Conservation (phyloP, 2,888 invertebrate genomes). For the Philhelius pedissequus region DNA sequence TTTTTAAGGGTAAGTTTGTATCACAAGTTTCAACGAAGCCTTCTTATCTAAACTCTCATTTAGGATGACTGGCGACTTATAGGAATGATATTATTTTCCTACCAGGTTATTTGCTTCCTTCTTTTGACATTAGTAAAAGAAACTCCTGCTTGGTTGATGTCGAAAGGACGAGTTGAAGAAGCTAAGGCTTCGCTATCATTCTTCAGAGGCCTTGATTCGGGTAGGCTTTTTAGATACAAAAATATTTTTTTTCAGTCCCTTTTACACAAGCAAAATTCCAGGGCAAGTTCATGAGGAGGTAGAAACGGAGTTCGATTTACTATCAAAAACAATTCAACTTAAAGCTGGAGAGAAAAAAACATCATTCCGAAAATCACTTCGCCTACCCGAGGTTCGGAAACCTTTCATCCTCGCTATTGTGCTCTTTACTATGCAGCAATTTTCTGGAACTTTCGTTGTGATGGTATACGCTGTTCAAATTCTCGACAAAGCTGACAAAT, state of each 20-base stretch:
- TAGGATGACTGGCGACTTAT: slow-evolving; percentile 76
- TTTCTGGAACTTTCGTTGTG: slow-evolving; percentile 86
- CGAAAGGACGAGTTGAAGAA: slow-evolving; percentile 81
- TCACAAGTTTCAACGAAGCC: too few species aligned
- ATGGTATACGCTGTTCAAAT: slow-evolving; percentile 86
- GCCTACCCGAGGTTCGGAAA: slow-evolving; percentile 77
- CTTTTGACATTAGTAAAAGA: slow-evolving; percentile 82
- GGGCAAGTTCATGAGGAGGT: slow-evolving; percentile 74
- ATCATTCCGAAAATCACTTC: slow-evolving; percentile 72
- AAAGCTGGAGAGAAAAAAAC: slow-evolving; percentile 71
- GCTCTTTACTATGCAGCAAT: slow-evolving; percentile 84
- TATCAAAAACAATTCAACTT: slow-evolving; percentile 73
- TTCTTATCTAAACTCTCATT: not conserved
- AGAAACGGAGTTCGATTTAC: slow-evolving; percentile 72
- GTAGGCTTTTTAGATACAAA: not conserved
- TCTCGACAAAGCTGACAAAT: slow-evolving; percentile 82
- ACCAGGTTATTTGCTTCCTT: slow-evolving; percentile 75
- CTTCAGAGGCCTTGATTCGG: slow-evolving; percentile 81
- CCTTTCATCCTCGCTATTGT: slow-evolving; percentile 80
- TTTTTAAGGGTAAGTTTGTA: slow-evolving; percentile 73
- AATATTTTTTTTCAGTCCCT: not conserved
- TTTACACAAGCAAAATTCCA: slow-evolving; percentile 26
- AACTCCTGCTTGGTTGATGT: slow-evolving; percentile 85
- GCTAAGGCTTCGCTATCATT: slow-evolving; percentile 82
- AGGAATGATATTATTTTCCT: slow-evolving; percentile 74